Percentiles rank a stretch among this genome's conserved stretches.
Evolutionary conservation across 2,888 invertebrate species (phyloP).

Genomic region (Campopleginae sp.): DNA sequence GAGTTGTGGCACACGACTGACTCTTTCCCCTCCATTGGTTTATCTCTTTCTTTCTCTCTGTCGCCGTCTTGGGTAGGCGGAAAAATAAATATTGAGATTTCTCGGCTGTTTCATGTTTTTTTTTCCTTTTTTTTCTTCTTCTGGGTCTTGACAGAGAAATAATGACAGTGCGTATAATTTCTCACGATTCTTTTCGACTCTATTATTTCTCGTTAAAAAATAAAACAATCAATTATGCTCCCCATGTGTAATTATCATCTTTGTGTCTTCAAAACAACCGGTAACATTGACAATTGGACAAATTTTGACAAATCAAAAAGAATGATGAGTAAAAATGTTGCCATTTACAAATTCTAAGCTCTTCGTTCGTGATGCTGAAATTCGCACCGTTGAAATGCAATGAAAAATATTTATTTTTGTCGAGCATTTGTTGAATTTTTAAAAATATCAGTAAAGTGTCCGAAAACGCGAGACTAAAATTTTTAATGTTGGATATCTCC

Average conservation of each 20-base stretch:
- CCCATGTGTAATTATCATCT: constrained; percentile 19
- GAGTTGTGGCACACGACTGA: constrained; percentile 62
- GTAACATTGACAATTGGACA: background rate
- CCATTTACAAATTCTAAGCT: background rate
- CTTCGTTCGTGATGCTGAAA: too few relatives aligned
- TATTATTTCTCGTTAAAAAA: constrained; percentile 43
- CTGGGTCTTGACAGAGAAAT: constrained; percentile 55
- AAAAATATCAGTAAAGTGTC: too few relatives aligned
- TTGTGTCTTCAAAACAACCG: background rate
- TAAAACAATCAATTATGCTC: constrained; percentile 52
- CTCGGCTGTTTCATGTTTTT: constrained; percentile 64
- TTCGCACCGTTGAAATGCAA: too few relatives aligned
- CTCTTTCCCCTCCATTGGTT: constrained; percentile 43
- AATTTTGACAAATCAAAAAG: constrained; percentile 11
- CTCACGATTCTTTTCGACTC: constrained; percentile 54
- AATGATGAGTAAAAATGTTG: background rate
- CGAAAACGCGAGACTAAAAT: too few relatives aligned
- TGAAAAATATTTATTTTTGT: too few relatives aligned
- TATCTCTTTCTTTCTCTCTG: constrained; percentile 50
- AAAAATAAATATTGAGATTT: constrained; percentile 79
- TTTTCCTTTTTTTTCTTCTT: constrained; percentile 19
- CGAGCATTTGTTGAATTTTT: background rate
- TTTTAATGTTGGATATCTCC: too few relatives aligned
- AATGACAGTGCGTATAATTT: constrained; percentile 61
- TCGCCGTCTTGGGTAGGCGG: constrained; percentile 72